These are phyloP conservation scores for Pyrrhosoma nymphula DNA, from an alignment of 2,888 invertebrate species.

Conservation along the genomic window DNA sequence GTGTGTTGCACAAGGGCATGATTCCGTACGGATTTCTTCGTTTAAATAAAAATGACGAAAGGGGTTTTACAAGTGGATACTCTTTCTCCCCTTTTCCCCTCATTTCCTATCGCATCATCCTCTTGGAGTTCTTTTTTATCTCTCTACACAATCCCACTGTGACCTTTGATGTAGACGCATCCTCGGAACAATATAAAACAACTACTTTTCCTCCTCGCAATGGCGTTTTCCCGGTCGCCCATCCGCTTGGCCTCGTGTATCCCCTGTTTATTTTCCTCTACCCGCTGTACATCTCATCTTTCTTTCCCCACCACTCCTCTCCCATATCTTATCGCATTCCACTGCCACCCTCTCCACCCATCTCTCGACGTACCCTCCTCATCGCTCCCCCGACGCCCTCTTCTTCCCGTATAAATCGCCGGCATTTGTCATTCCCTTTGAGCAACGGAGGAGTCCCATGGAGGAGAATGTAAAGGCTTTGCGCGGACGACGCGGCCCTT, in stretches of 20 bases:
- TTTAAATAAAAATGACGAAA: not conserved
- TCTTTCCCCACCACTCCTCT: not conserved
- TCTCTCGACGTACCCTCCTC: not conserved
- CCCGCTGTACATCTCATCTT: not conserved
- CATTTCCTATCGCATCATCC: not conserved
- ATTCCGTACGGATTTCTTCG: not conserved
- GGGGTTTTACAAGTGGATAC: not conserved
- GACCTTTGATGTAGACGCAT: not conserved
- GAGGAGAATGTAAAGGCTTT: constrained; percentile 47
- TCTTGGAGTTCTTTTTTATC: not conserved
- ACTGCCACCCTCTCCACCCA: not conserved
- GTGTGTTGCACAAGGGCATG: not conserved
- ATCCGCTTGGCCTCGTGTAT: not conserved
- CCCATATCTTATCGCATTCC: not conserved
- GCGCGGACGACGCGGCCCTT: not conserved
- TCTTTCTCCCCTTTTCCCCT: not conserved
- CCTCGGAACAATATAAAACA: not conserved
- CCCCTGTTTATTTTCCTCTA: not conserved
- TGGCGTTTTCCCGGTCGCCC: not conserved
- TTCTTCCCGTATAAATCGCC: constrained; percentile 52
- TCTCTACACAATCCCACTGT: not conserved
- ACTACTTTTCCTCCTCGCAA: not conserved
- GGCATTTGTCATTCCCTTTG: constrained; percentile 66
- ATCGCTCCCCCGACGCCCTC: not conserved
- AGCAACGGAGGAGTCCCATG: constrained; percentile 27